phyloP scores from a whole-genome alignment of 2,888 invertebrate genomes.

The Agrotis ipsilon region DNA sequence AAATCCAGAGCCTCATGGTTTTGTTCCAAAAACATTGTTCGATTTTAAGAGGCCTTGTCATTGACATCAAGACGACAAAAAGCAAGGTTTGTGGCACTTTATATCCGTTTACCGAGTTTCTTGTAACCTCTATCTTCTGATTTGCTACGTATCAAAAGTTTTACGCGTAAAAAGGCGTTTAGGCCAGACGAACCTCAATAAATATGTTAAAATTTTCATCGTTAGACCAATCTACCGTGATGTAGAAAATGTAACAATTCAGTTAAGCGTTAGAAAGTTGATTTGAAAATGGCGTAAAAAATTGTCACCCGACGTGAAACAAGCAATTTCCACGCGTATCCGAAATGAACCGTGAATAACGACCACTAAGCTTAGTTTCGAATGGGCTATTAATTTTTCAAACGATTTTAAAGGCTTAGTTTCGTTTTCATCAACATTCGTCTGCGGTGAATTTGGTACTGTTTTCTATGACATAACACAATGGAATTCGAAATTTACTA shows the following conservation, averaged over 20 bases:
- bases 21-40: slow-evolving; percentile 9
- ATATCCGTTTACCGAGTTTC: slow-evolving; percentile 20
- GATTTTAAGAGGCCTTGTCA: slow-evolving; percentile 36
- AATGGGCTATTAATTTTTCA: slow-evolving; percentile 64
- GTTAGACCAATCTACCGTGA: slow-evolving; percentile 26
- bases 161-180: slow-evolving; percentile 23
- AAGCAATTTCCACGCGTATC: slow-evolving; percentile 69
- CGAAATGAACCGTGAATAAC: slow-evolving; percentile 68
- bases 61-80: slow-evolving; percentile 40
- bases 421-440: slow-evolving; percentile 42
- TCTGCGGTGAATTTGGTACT: slow-evolving; percentile 36
- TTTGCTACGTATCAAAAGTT: slow-evolving; percentile 13
- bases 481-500: slow-evolving; percentile 39
- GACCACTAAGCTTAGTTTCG: slow-evolving; percentile 56
- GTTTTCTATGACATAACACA: slow-evolving; percentile 30
- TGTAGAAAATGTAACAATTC: slow-evolving; percentile 56
- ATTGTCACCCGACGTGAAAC: slow-evolving; percentile 72
- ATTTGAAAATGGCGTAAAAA: slow-evolving; percentile 71
- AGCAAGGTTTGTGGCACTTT: slow-evolving; percentile 25
- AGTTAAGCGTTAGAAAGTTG: slow-evolving; percentile 67
- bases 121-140: slow-evolving; percentile 18
- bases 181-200: slow-evolving; percentile 8
- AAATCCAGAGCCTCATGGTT: background rate
- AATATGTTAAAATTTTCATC: slow-evolving; percentile 5
- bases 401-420: slow-evolving; percentile 52